These are phyloP conservation scores for Sicus ferrugineus DNA, from an alignment of 2,888 invertebrate genomes.

Conservation along the genomic window DNA sequence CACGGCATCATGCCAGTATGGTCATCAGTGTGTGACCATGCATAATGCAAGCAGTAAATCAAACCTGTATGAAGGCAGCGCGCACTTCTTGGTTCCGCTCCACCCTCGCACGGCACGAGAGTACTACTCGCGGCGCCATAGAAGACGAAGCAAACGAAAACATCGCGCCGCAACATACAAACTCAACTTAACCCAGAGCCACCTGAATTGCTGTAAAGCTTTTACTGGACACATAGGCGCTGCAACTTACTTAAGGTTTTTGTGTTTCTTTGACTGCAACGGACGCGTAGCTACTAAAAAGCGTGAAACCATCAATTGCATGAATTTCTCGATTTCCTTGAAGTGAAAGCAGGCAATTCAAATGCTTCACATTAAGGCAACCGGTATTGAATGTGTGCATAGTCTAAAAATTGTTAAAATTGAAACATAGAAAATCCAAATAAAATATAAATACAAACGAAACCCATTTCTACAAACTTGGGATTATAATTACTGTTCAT, in stretches of 20 bases:
- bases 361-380: too few relatives aligned
- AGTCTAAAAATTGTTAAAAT: neutral
- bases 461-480: neutral
- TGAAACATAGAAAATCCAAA: neutral
- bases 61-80: neutral
- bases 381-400: neutral
- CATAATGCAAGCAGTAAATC: slow-evolving; percentile 29
- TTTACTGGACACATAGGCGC: neutral
- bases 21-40: slow-evolving; percentile 30
- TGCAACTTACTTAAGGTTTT: neutral
- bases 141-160: neutral
- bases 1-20: neutral
- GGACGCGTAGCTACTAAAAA: neutral
- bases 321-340: neutral
- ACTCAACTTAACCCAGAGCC: neutral
- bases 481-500: neutral
- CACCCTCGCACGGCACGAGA: neutral
- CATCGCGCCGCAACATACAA: too few relatives aligned
- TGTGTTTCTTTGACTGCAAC: neutral
- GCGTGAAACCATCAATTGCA: neutral
- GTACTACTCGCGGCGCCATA: neutral
- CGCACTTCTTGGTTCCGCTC: neutral
- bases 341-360: slow-evolving; percentile 11
- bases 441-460: neutral
- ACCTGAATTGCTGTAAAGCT: neutral